These are phyloP conservation scores for Caenorhabditis imperialis DNA, from an alignment of 2,888 invertebrate genomes.

Conservation along the genomic window DNA sequence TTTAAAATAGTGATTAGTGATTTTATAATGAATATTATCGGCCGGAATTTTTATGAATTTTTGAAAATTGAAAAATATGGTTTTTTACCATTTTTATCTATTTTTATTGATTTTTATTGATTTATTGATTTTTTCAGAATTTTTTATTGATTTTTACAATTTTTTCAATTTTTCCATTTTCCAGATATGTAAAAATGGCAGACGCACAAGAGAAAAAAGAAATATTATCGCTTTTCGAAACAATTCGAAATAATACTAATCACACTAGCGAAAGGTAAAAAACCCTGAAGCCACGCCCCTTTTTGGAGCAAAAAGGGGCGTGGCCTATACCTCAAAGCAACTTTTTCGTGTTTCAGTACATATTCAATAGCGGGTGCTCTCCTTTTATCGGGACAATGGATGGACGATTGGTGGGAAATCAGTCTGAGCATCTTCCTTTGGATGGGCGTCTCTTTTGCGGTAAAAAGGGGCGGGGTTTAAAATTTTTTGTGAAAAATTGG, in stretches of 20 bases:
- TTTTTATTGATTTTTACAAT: too few relatives aligned
- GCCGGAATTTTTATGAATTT: too few relatives aligned
- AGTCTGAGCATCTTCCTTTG: slow-evolving; percentile 70
- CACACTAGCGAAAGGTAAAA: slow-evolving; percentile 17
- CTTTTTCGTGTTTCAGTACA: slow-evolving; percentile 16
- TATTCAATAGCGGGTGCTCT: slow-evolving; percentile 61
- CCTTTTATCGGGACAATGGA: slow-evolving; percentile 54
- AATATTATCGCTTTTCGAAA: slow-evolving; percentile 32
- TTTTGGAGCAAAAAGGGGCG: too few relatives aligned
- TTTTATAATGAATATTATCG: too few relatives aligned
- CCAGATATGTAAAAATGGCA: slow-evolving; percentile 4
- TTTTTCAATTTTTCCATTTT: background rate
- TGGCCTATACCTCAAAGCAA: too few relatives aligned
- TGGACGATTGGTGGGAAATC: slow-evolving; percentile 69
- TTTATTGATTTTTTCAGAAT: too few relatives aligned
- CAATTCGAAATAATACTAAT: slow-evolving; percentile 11
- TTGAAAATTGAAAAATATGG: too few relatives aligned
- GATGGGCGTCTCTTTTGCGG: slow-evolving; percentile 67
- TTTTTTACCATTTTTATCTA: too few relatives aligned
- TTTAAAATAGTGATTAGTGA: background rate
- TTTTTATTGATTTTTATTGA: too few relatives aligned
- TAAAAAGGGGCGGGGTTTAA: too few relatives aligned
- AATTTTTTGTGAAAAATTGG: background rate
- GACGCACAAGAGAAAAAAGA: slow-evolving; percentile 16
- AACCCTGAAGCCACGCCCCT: too few relatives aligned